These are phyloP conservation scores for Rhineura floridana DNA, from an alignment of 2,113 vertebrate genomes.

Conservation along the genomic window DNA sequence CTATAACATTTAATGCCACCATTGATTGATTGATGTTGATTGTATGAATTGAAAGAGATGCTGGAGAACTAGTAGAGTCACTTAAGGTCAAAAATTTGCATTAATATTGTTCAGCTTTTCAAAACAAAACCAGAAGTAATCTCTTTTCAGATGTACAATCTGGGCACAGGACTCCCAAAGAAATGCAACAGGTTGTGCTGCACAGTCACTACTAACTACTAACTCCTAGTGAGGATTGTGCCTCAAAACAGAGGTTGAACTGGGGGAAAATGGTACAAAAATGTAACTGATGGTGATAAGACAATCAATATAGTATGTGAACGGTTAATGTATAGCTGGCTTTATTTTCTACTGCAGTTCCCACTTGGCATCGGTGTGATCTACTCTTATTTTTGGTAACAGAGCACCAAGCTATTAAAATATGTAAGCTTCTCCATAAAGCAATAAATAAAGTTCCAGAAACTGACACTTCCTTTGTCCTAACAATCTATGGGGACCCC, in stretches of 20 bases:
- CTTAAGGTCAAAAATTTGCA: not conserved
- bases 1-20: not conserved
- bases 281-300: not conserved
- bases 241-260: conserved; percentile 27
- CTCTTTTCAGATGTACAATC: not conserved
- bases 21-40: not conserved
- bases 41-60: not conserved
- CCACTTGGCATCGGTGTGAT: not conserved
- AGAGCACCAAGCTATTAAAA: not conserved
- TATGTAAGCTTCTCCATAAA: not conserved
- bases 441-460: not conserved
- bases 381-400: not conserved
- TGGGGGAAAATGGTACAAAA: not conserved
- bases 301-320: conserved; percentile 3
- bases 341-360: accelerated
- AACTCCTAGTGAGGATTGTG: too few species aligned
- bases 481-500: not conserved
- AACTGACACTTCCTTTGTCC: conserved; percentile 2
- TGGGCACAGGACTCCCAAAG: not conserved
- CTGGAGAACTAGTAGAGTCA: not conserved
- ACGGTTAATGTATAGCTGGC: conserved; percentile 27
- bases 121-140: not conserved
- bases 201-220: not conserved
- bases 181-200: not conserved
- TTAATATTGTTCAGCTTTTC: not conserved